Evolutionary conservation across 2,888 invertebrate genomes (phyloP).

Genomic region (Euclidia mi): DNA sequence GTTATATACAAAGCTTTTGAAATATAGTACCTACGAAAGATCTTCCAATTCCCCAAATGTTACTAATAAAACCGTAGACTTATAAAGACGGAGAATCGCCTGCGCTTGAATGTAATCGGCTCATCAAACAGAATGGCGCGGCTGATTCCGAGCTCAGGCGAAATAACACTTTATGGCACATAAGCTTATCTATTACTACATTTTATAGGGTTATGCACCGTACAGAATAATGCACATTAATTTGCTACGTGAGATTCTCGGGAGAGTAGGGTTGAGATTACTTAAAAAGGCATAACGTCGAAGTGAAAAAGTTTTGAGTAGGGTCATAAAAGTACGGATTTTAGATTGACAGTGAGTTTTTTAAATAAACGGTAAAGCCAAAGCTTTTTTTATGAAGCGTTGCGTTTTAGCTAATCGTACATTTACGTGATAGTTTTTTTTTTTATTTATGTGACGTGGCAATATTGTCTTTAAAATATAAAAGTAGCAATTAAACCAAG

Average conservation of each 20-base stretch:
- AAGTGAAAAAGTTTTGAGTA: conserved; percentile 15
- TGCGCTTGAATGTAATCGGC: conserved; percentile 70
- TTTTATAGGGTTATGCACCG: conserved; percentile 86
- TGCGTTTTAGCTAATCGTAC: too few relatives aligned
- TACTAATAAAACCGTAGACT: conserved; percentile 33
- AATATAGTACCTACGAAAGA: conserved; percentile 37
- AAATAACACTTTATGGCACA: conserved; percentile 78
- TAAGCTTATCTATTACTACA: conserved; percentile 82
- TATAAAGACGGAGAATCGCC: conserved; percentile 64
- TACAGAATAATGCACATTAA: conserved; percentile 83
- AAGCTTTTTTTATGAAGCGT: too few relatives aligned
- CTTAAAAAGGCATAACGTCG: conserved; percentile 31
- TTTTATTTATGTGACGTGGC: too few relatives aligned
- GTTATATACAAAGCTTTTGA: conserved; percentile 13
- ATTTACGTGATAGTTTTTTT: too few relatives aligned
- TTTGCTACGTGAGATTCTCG: too few relatives aligned
- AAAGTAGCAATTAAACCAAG: too few relatives aligned
- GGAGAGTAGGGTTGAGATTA: too few relatives aligned
- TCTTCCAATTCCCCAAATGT: conserved; percentile 43
- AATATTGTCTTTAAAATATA: too few relatives aligned
- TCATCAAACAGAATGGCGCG: conserved; percentile 72
- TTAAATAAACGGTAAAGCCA: too few relatives aligned
- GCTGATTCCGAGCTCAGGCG: conserved; percentile 69
- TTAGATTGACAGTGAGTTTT: too few relatives aligned
- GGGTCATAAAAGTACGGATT: conserved; percentile 26